Conservation (phyloP, 2,113 vertebrate species). For the Sprattus sprattus region DNA sequence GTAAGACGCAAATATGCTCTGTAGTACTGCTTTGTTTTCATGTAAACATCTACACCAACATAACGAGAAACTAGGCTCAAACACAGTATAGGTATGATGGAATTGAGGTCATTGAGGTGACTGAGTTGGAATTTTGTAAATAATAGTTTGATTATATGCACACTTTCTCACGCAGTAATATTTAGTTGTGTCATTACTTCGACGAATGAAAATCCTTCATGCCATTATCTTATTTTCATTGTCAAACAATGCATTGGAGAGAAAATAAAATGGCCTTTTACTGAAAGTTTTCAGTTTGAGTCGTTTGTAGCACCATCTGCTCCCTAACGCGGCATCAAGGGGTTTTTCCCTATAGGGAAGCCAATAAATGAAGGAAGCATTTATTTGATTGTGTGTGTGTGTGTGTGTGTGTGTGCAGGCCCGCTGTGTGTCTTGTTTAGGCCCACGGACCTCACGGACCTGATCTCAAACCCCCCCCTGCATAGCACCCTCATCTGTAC, state of each 20-base stretch:
- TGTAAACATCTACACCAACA: neutral
- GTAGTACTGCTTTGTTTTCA: neutral
- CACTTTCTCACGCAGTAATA: neutral
- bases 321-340: neutral
- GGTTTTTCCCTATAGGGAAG: neutral
- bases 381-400: neutral
- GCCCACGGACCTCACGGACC: no score
- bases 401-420: no score
- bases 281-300: neutral
- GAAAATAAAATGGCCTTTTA: neutral
- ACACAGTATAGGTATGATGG: neutral
- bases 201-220: neutral
- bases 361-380: neutral
- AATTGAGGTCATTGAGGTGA: neutral
- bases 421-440: no score
- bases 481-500: no score
- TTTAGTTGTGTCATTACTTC: neutral
- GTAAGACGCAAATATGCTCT: slow-evolving; percentile 52
- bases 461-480: no score
- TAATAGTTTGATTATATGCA: neutral
- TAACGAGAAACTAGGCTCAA: neutral
- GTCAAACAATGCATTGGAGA: neutral
- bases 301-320: neutral
- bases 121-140: neutral
- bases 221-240: neutral